Conservation (phyloP, 2,113 vertebrate genomes). For the Hirundichthys speculiger region DNA sequence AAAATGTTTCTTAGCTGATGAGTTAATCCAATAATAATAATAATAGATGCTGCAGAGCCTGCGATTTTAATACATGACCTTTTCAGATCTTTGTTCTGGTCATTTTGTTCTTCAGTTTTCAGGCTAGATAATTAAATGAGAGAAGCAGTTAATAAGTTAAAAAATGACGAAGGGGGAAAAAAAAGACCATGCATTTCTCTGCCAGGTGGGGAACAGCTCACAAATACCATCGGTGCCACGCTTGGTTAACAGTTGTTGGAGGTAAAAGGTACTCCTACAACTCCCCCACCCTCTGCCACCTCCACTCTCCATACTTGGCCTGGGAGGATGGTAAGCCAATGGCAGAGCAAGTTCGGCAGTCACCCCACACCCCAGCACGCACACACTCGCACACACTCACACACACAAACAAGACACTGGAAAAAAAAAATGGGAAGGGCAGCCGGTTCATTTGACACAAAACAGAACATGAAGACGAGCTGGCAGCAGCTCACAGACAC, state of each 20-base stretch:
- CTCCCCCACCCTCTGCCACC: constrained; percentile 54
- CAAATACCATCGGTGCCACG: constrained; percentile 69
- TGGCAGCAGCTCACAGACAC: constrained; percentile 1
- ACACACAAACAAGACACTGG: constrained; percentile 24
- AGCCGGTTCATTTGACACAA: constrained; percentile 59
- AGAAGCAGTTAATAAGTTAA: not conserved
- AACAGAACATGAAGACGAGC: constrained; percentile 39
- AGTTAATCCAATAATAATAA: too few relatives aligned
- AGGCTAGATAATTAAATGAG: not conserved
- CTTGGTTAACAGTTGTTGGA: constrained; percentile 75
- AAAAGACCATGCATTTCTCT: not conserved
- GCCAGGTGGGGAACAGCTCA: constrained; percentile 49
- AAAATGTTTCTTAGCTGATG: too few relatives aligned
- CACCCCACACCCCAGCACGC: constrained; percentile 80
- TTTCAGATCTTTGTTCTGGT: too few relatives aligned
- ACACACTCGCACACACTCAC: constrained; percentile 13
- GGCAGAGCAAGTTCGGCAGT: constrained; percentile 62
- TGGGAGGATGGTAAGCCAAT: constrained; percentile 80
- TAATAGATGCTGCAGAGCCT: too few relatives aligned
- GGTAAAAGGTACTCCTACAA: constrained; percentile 84
- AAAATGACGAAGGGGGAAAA: not conserved
- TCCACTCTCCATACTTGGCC: constrained; percentile 78
- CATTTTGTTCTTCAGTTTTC: not conserved
- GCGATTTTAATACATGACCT: too few relatives aligned
- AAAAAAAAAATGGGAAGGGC: constrained; percentile 15